Evolutionary conservation across 2,797 vertebrate species (phyloP), one percentile per base, ranked within the genome.

Genomic region (Scolopax rusticola): DNA sequence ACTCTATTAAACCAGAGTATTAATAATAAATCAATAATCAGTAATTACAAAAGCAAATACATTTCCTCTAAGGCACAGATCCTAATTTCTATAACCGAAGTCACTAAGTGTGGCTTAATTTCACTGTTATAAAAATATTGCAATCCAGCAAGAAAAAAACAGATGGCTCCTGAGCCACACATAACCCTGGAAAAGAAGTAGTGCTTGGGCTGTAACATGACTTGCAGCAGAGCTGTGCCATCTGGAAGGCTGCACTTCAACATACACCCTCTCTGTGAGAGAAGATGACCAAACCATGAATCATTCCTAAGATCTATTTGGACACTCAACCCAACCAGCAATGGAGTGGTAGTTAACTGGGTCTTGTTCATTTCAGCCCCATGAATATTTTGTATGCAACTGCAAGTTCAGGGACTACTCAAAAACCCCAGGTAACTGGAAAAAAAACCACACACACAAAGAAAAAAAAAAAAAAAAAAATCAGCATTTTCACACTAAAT

Each of bases 31-130:
- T 28, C 25, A 28, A 15, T 51, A 53, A 51, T 28, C 16, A 53
- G 30, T 30, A 93, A 92, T 87, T 79, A 91, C 28, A 87, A 74
- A 51, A 83, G 83, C 28, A 92, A 87, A 43, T 61, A 57, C 40
- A 56, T 67, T 36, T 71, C 32, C 59, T 76, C 60, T 54, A 85
- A 83, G 64, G 40, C 67, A 48, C 5, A 89, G 40, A 67, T 54
- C 74, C 18, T 32, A 7, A 67, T 48, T 93, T 77, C 63, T 67
- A 74, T 9, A 89, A 63, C 15, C n/a, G 0, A 57, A 70, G 36
- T 28, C 28, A 2, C 0, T 28, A 71, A 80, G 23, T 33, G 41
- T 6, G 8, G 57, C 17, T 18, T 48, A 68, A 67, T 4, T 23
- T 43, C 28, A 41, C 36, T 54, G 21, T 51, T 61, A 21, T 3